Evolutionary conservation across 2,797 vertebrate species (phyloP).

Genomic region (Pseudotriccus pelzelni): DNA sequence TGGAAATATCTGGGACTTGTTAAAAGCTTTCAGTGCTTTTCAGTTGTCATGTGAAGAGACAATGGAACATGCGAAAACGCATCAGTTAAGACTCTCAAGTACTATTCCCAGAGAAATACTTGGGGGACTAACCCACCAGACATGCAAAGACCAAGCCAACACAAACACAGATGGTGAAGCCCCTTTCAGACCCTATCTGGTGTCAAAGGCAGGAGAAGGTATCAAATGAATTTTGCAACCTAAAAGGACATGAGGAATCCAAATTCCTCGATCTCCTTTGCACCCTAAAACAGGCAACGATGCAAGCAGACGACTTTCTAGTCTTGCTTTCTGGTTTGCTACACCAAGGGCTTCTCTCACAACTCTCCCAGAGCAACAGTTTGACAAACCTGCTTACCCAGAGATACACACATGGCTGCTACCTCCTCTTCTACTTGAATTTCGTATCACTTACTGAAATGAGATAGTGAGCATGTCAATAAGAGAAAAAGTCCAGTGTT

Average conservation of each 20-base stretch:
- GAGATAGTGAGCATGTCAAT: not conserved
- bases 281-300: not conserved
- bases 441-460: not conserved
- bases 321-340: not conserved
- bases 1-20: not conserved
- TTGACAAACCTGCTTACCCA: not conserved
- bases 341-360: not conserved
- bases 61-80: not conserved
- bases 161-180: constrained; percentile 42
- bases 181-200: constrained; percentile 16
- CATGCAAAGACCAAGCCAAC: not conserved
- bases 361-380: not conserved
- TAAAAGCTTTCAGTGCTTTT: not conserved
- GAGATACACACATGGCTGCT: not conserved
- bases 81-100: not conserved
- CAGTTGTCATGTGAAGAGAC: not conserved
- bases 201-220: constrained; percentile 25
- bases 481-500: not conserved
- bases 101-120: not conserved
- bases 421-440: not conserved
- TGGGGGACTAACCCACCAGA: not conserved
- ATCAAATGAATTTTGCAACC: constrained; percentile 21
- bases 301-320: not conserved
- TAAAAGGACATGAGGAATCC: not conserved
- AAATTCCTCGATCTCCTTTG: not conserved